These are phyloP conservation scores for Napeogenes sylphis DNA, from an alignment of 2,888 invertebrate species.

Conservation along the genomic window DNA sequence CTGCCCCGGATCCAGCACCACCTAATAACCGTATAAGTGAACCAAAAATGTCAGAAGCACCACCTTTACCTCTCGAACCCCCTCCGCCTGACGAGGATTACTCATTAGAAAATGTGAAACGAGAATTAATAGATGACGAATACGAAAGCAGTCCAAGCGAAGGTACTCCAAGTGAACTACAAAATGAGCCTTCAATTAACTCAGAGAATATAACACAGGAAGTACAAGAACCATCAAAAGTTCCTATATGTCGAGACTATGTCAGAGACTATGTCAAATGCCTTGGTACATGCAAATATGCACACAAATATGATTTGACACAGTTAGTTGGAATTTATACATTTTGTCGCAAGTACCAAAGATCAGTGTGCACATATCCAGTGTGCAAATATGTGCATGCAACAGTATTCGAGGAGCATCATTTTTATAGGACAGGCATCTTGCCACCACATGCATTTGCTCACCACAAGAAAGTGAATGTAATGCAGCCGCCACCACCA, in stretches of 20 bases:
- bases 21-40: slow-evolving; percentile 12
- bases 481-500: slow-evolving; percentile 37
- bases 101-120: slow-evolving; percentile 25
- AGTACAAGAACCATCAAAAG: slow-evolving; percentile 14
- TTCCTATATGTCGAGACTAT: slow-evolving; percentile 53
- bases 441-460: slow-evolving; percentile 49
- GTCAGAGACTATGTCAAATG: slow-evolving; percentile 52
- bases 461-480: slow-evolving; percentile 43
- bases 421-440: slow-evolving; percentile 50
- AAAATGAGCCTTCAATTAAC: background rate
- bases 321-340: slow-evolving; percentile 52
- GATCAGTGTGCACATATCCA: slow-evolving; percentile 43
- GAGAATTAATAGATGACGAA: slow-evolving; percentile 30
- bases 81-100: slow-evolving; percentile 31
- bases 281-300: slow-evolving; percentile 44
- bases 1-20: slow-evolving; percentile 18
- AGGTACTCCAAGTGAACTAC: slow-evolving; percentile 3
- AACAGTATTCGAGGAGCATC: slow-evolving; percentile 55
- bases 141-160: slow-evolving; percentile 13
- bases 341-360: slow-evolving; percentile 60
- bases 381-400: slow-evolving; percentile 62
- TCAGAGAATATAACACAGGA: background rate
- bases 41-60: slow-evolving; percentile 21
- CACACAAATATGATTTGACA: slow-evolving; percentile 48
- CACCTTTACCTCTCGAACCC: slow-evolving; percentile 35